Evolutionary conservation across 2,113 vertebrate species (phyloP).

Genomic region (Trematocara nigrifrons): DNA sequence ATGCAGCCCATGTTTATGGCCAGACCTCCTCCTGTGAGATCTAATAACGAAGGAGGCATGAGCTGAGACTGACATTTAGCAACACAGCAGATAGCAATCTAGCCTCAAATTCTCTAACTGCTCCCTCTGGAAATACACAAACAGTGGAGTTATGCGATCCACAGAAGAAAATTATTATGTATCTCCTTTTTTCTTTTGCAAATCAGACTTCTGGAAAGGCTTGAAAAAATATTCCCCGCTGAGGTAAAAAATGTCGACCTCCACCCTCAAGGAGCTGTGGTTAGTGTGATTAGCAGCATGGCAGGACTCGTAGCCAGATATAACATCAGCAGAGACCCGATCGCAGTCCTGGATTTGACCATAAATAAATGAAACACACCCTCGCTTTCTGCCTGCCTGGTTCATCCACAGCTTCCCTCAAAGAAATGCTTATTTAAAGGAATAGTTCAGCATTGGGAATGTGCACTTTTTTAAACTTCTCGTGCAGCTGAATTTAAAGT

Average conservation of each 20-base stretch:
- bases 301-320: not conserved
- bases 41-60: not conserved
- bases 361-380: not conserved
- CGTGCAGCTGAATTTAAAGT: not conserved
- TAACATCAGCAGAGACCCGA: not conserved
- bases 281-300: not conserved
- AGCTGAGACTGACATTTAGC: not conserved
- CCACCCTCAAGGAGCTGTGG: not conserved
- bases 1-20: not conserved
- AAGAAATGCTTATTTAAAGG: not conserved
- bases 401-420: not conserved
- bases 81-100: not conserved
- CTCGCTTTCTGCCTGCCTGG: not conserved
- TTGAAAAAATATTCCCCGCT: not conserved
- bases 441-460: not conserved
- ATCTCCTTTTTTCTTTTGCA: not conserved
- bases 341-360: not conserved
- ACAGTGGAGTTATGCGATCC: not conserved
- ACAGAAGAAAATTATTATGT: not conserved
- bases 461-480: not conserved
- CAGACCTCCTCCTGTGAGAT: not conserved
- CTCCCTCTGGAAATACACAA: not conserved
- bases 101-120: not conserved
- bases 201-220: not conserved
- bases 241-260: not conserved